Conservation (phyloP, 2,113 vertebrate genomes). For the Alces alces region DNA sequence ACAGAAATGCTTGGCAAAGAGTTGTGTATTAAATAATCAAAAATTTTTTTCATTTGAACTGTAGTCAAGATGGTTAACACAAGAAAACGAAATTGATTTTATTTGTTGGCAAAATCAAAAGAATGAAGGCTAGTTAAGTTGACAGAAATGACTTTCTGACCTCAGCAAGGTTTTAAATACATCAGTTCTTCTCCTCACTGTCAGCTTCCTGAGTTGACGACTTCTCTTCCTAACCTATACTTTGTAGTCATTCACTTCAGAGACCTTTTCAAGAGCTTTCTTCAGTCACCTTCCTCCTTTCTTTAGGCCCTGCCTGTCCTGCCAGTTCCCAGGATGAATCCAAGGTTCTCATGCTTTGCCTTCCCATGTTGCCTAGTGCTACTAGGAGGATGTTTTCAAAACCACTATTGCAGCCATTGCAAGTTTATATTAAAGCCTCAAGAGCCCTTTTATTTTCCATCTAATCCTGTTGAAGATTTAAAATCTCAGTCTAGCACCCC, state of each 20-base stretch:
- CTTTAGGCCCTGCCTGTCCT: neutral
- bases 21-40: constrained; percentile 4
- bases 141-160: neutral
- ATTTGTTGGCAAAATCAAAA: neutral
- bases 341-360: neutral
- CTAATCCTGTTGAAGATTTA: neutral
- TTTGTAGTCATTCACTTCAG: neutral
- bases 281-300: neutral
- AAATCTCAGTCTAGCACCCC: neutral
- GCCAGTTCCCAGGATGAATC: neutral
- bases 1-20: neutral
- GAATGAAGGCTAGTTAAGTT: neutral
- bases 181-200: neutral
- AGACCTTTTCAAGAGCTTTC: neutral
- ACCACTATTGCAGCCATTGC: neutral
- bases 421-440: neutral
- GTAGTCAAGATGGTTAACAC: neutral
- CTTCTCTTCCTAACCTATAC: neutral
- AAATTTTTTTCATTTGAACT: neutral
- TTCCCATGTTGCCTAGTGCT: neutral
- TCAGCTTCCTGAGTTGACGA: neutral
- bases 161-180: neutral
- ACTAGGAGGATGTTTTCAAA: neutral
- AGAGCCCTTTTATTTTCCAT: neutral
- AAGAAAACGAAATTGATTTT: neutral